These are phyloP conservation scores for Cacatua alba DNA, from an alignment of 2,113 vertebrate genomes.

Conservation along the genomic window DNA sequence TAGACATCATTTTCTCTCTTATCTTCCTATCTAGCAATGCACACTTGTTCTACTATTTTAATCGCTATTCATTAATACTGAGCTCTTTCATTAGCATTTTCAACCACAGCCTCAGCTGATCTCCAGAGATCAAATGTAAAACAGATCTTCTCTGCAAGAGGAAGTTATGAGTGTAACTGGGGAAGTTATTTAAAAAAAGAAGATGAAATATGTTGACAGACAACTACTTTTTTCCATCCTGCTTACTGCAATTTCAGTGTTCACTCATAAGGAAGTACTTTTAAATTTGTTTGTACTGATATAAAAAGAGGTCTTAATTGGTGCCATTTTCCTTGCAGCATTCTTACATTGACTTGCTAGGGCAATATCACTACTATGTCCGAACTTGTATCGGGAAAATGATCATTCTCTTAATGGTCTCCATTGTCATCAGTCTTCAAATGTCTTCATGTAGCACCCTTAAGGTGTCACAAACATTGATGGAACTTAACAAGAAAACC, in stretches of 20 bases:
- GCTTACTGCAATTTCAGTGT: neutral
- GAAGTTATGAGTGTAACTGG: neutral
- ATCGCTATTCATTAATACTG: neutral
- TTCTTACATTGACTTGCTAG: neutral
- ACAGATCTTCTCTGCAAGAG: neutral
- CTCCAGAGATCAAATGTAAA: neutral
- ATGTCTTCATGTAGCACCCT: neutral
- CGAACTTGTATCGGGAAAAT: neutral
- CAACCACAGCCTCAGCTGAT: neutral
- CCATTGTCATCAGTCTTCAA: neutral
- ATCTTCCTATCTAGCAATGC: neutral
- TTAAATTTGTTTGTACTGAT: neutral
- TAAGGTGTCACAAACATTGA: neutral
- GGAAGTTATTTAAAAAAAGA: neutral
- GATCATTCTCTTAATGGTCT: neutral
- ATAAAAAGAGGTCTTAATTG: neutral
- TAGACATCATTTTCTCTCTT: neutral
- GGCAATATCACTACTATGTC: neutral
- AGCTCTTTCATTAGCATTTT: neutral
- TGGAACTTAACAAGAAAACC: neutral
- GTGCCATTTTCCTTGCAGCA: neutral
- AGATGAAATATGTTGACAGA: neutral
- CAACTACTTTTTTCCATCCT: neutral
- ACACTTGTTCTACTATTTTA: neutral
- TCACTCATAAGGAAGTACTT: neutral